Conservation (phyloP, 2,113 vertebrate species). For the Puntigrus tetrazona region DNA sequence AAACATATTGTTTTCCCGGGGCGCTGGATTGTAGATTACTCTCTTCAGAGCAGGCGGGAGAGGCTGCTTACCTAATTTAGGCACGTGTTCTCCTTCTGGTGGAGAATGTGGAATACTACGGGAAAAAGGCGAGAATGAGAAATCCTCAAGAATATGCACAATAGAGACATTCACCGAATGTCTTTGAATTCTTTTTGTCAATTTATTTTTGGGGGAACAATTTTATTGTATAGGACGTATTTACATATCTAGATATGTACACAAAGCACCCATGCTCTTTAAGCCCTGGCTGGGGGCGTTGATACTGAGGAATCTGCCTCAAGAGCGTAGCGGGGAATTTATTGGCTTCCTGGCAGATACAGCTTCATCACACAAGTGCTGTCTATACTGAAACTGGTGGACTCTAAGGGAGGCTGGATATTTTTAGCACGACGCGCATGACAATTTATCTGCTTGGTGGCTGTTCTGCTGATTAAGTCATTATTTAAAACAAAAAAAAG, state of each 20-base stretch:
- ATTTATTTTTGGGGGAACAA: slow-evolving; percentile 87
- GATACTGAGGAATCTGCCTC: slow-evolving; percentile 85
- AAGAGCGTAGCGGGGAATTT: slow-evolving; percentile 72
- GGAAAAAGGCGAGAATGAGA: slow-evolving; percentile 76
- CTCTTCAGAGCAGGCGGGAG: slow-evolving; percentile 65
- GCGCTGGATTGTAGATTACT: slow-evolving; percentile 74
- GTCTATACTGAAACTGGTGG: slow-evolving; percentile 89
- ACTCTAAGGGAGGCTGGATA: slow-evolving; percentile 86
- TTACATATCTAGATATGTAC: slow-evolving; percentile 96
- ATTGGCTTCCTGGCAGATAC: slow-evolving; percentile 86
- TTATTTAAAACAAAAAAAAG: slow-evolving; percentile 69
- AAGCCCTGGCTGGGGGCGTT: slow-evolving; percentile 80
- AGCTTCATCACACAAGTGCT: slow-evolving; percentile 93
- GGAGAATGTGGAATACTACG: slow-evolving; percentile 70
- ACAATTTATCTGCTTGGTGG: slow-evolving; percentile 99
- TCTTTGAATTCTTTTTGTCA: slow-evolving; percentile 78
- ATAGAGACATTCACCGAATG: slow-evolving; percentile 89
- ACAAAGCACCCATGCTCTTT: slow-evolving; percentile 95
- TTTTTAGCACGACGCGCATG: slow-evolving; percentile 99
- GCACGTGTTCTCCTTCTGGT: slow-evolving; percentile 83
- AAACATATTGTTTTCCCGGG: slow-evolving; percentile 82
- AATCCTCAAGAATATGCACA: slow-evolving; percentile 90
- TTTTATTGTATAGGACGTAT: slow-evolving; percentile 98
- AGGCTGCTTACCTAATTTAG: slow-evolving; percentile 78
- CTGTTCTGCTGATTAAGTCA: slow-evolving; percentile 99